Base-by-base conservation (phyloP, 2,888 invertebrate species). In the Cephus pulcher region DNA sequence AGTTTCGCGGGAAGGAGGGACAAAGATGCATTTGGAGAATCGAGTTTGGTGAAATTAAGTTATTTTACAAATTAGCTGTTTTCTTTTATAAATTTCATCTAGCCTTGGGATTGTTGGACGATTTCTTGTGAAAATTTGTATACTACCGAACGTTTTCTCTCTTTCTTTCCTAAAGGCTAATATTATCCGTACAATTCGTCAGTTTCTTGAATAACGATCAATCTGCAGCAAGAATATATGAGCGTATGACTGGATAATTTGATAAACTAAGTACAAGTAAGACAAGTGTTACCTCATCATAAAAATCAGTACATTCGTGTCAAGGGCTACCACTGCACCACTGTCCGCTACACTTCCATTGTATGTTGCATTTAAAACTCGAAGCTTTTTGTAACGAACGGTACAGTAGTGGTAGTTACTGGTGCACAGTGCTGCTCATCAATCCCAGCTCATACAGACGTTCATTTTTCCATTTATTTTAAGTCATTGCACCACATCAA, bases 271-370 rank as follows among this genome's bases (percentile, higher is more conserved):
- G 92, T 92, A 92, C 92, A 92, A 91, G 89, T 91, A 91, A 91
- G 91, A 91, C 91, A 92, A 91, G 89, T 91, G 92, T 92, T 92
- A 92, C 92, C 92, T 92, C 92, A 91, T 92, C 91, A 91, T 91
- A 78, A 80, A 89, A 88, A 88, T 86, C 89, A 88, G 87, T 88
- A 87, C 86, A 86, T 82, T 84, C 85, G 87, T 84, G 82, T 85
- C 85, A 85, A 85, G 86, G 88, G 86, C 85, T 87, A 85, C 87
- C 88, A 89, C 86, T 86, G 86, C 85, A 84, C 79, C 82, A 84
- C 84, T 84, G 82, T 85, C 85, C 82, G 85, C 80, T 84, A 84
- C 82, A 87, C 87, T 89, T 88, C 89, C 88, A 88, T 87, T 86
- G 84, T 86, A 87, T 83, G 87, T 88, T 90, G 90, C 90, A 90